Conservation (phyloP, 2,888 invertebrate species). For the Drosophila subsilvestris region DNA sequence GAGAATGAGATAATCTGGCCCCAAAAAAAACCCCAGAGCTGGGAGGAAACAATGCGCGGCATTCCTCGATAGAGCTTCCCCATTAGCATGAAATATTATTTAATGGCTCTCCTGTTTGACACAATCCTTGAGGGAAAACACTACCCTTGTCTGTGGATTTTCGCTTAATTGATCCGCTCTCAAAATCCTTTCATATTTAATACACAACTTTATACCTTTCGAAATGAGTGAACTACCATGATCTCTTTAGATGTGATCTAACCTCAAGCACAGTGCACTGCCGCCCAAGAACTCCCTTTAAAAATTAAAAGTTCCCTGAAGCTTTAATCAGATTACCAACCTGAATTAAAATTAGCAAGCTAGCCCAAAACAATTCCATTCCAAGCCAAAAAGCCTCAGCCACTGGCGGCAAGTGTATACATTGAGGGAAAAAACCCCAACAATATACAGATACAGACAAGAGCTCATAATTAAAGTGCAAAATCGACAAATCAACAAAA, state of each 20-base stretch:
- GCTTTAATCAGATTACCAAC: constrained; percentile 32
- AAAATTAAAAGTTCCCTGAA: constrained; percentile 4
- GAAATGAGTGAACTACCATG: background rate
- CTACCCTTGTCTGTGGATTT: background rate
- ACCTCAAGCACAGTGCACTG: background rate
- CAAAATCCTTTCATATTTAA: background rate
- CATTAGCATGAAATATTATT: no score
- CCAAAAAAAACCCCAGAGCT: constrained; percentile 3
- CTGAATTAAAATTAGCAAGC: constrained; percentile 13
- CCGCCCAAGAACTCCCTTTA: background rate
- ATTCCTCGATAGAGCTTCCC: background rate
- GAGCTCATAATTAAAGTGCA: constrained; percentile 54
- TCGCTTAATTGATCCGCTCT: background rate
- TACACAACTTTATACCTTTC: background rate
- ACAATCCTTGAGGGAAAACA: no score
- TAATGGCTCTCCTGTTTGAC: no score
- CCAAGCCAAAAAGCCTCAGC: background rate
- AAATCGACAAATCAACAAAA: constrained; percentile 60
- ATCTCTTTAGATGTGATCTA: background rate
- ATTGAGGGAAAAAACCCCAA: constrained; percentile 8
- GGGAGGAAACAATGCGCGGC: background rate
- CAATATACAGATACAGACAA: constrained; percentile 49
- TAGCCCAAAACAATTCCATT: background rate
- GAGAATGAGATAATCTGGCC: constrained; percentile 21
- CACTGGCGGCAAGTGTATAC: background rate